Conservation (phyloP, 2,797 vertebrate genomes). For the Rhinophrynus dorsalis region DNA sequence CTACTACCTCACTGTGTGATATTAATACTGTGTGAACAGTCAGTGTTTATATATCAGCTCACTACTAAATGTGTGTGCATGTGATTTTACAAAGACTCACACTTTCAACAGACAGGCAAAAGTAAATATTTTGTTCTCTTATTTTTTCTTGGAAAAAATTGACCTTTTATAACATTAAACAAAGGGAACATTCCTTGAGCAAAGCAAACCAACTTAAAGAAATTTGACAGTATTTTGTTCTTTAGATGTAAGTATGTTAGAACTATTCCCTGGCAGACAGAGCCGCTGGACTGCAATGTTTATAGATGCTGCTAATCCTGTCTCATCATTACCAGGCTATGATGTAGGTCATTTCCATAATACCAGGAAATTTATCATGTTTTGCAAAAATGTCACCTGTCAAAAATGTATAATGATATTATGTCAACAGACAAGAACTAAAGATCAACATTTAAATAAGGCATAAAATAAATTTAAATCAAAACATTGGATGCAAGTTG, state of each 20-base stretch:
- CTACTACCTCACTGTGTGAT: conserved; percentile 21
- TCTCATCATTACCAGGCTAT: conserved; percentile 15
- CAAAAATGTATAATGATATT: background rate
- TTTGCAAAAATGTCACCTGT: background rate
- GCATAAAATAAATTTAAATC: no score
- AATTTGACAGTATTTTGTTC: background rate
- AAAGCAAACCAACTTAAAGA: conserved; percentile 12
- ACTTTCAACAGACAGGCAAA: conserved; percentile 32
- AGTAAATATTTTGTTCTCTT: conserved; percentile 42
- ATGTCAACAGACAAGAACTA: background rate
- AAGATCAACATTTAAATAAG: background rate
- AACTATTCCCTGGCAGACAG: background rate
- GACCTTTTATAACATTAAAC: conserved; percentile 44
- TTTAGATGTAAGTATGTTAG: background rate
- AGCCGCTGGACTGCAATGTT: background rate
- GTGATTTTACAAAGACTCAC: conserved; percentile 32
- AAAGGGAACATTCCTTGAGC: conserved; percentile 20
- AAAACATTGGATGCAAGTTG: no score
- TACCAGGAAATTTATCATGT: conserved; percentile 5
- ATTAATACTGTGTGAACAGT: conserved; percentile 42
- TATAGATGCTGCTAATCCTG: conserved; percentile 23
- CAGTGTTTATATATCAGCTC: conserved; percentile 35
- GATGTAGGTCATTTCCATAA: conserved; percentile 19
- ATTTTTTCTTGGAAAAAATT: conserved; percentile 42
- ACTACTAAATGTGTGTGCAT: conserved; percentile 35